phyloP scores from a whole-genome alignment of 1,140 invertebrate genomes.

The Drosophila pallidifrons region DNA sequence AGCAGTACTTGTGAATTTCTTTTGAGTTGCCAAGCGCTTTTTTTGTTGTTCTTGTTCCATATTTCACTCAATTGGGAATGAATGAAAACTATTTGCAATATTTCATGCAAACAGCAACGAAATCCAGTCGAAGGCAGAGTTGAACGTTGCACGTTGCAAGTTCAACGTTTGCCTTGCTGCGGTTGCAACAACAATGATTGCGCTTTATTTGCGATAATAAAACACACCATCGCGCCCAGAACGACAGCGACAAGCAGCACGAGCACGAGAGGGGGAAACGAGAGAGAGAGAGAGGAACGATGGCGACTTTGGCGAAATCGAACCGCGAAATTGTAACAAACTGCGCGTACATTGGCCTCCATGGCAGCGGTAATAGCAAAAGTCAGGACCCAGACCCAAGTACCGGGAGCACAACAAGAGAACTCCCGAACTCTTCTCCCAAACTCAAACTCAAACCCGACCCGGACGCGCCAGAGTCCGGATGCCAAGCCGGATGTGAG shows the following conservation, averaged over 20 bases:
- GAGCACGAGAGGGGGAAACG: background rate
- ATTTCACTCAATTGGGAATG: constrained; percentile 74
- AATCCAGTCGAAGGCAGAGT: constrained; percentile 57
- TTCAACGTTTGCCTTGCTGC: constrained; percentile 44
- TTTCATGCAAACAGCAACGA: constrained; percentile 63
- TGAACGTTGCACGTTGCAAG: constrained; percentile 21
- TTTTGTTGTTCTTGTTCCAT: constrained; percentile 47
- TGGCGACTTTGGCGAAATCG: constrained; percentile 62
- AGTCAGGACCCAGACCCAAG: constrained; percentile 60
- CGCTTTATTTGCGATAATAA: constrained; percentile 84
- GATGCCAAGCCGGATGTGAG: constrained; percentile 30
- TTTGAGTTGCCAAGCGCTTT: constrained; percentile 2
- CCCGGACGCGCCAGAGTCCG: background rate
- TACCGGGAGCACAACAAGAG: constrained; percentile 1
- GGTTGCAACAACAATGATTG: constrained; percentile 83
- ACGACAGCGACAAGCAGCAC: constrained; percentile 39
- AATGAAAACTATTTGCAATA: constrained; percentile 83
- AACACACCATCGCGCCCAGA: constrained; percentile 75
- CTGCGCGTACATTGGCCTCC: constrained; percentile 77
- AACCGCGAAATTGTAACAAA: constrained; percentile 83
- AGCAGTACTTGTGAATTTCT: constrained; percentile 39
- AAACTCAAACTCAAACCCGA: background rate
- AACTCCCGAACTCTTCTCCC: background rate
- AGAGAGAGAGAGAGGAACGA: constrained; percentile 9
- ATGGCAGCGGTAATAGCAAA: constrained; percentile 61